Evolutionary conservation across 37 sponge, comb jelly and placozoan genomes (phyloP).

Genomic region (Theonella swinhoei): DNA sequence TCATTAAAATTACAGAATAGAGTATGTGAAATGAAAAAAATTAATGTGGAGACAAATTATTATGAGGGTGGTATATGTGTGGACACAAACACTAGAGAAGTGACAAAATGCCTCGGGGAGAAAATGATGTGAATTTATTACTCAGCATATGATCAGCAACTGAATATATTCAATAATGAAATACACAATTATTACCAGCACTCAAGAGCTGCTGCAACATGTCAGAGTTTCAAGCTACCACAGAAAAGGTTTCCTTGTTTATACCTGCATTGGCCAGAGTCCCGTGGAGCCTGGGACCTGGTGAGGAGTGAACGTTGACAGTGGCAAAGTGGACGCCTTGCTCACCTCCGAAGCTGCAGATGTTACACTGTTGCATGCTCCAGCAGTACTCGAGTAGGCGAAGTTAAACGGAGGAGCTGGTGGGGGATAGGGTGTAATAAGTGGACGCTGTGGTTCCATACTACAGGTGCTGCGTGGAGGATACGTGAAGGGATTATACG

Average conservation of each 20-base stretch:
- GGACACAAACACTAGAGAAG: too few species aligned
- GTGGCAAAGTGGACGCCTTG: background rate
- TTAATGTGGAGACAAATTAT: background rate
- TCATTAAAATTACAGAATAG: too few species aligned
- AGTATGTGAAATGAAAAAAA: background rate
- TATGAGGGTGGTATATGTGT: too few species aligned
- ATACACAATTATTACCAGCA: too few species aligned
- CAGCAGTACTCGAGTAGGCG: background rate
- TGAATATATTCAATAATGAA: too few species aligned
- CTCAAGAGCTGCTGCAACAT: too few species aligned
- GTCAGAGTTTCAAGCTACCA: too few species aligned
- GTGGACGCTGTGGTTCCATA: conserved; percentile 3
- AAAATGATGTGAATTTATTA: background rate
- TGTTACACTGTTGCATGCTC: background rate
- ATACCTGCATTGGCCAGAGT: background rate
- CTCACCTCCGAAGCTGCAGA: background rate
- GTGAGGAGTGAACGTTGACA: too few species aligned
- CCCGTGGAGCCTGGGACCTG: background rate
- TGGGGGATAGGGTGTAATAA: conserved; percentile 39
- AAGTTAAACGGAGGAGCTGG: background rate
- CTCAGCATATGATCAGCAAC: too few species aligned
- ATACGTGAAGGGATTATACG: conserved; percentile 51
- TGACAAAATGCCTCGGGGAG: background rate
- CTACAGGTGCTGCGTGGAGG: conserved; percentile 39
- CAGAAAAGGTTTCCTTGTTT: background rate